Percentiles rank a stretch among this genome's conserved stretches.
phyloP scores from a whole-genome alignment of 23 tunicate species.

The Botrylloides violaceus region DNA sequence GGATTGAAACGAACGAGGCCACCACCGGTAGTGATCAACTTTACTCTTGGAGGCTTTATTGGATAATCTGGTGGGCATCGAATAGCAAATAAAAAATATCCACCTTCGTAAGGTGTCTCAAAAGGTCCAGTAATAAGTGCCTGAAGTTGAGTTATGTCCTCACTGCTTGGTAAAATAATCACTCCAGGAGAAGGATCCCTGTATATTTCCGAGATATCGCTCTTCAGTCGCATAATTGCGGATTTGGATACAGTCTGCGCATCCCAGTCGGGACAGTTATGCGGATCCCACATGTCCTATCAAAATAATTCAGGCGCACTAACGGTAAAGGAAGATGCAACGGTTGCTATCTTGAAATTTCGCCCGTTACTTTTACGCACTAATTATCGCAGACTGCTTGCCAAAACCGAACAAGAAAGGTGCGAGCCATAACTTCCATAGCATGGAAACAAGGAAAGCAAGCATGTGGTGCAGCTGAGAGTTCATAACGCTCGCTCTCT shows the following conservation, averaged over 20 bases:
- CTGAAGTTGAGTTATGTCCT: slow-evolving; percentile 27
- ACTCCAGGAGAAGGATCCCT: slow-evolving; percentile 35
- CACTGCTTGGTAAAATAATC: slow-evolving; percentile 23
- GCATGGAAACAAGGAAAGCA: too few species aligned
- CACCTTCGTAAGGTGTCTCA: slow-evolving; percentile 63
- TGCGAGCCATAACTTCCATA: too few species aligned
- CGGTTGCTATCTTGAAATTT: too few species aligned
- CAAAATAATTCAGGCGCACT: too few species aligned
- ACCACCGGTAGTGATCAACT: slow-evolving; percentile 23
- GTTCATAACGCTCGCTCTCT: too few species aligned
- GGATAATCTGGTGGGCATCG: slow-evolving; percentile 47
- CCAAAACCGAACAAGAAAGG: too few species aligned
- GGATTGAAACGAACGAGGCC: slow-evolving; percentile 43
- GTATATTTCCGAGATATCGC: slow-evolving; percentile 44
- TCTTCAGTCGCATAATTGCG: slow-evolving; percentile 12
- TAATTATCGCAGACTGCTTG: too few species aligned
- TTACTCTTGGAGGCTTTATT: slow-evolving; percentile 29
- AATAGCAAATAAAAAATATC: slow-evolving; percentile 39
- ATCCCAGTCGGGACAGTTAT: slow-evolving; percentile 11
- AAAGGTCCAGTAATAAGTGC: slow-evolving; percentile 39
- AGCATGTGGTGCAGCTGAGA: too few species aligned
- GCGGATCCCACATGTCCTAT: slow-evolving; percentile 26
- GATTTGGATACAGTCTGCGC: neutral
- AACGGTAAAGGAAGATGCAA: too few species aligned
- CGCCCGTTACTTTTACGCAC: too few species aligned